Evolutionary conservation across 2,797 vertebrate genomes (phyloP).

Genomic region (Acipenser oxyrinchus): DNA sequence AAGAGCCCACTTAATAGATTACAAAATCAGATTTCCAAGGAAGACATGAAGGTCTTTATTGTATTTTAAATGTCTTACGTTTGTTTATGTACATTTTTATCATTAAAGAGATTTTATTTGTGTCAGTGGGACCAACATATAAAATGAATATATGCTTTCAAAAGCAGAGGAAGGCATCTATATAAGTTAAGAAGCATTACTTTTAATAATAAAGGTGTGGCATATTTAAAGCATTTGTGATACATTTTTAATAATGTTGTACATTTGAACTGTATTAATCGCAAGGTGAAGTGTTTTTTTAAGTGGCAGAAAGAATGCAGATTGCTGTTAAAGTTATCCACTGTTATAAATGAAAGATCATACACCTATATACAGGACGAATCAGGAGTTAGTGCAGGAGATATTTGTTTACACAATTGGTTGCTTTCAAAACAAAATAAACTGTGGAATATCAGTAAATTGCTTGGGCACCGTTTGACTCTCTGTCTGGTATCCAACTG

Average conservation of each 20-base stretch:
- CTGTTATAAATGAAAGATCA: no score
- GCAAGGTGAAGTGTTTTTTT: neutral
- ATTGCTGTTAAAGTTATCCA: no score
- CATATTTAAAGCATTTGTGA: constrained; percentile 41
- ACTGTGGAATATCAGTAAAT: no score
- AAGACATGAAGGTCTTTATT: constrained; percentile 39
- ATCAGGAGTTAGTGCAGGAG: no score
- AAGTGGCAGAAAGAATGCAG: no score
- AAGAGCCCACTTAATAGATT: no score
- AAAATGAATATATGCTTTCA: constrained; percentile 25
- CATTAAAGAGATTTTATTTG: constrained; percentile 21
- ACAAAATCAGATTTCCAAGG: constrained; percentile 39
- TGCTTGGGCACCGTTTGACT: no score
- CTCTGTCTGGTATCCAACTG: no score
- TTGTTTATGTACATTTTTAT: constrained; percentile 43
- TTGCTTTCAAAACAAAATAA: no score
- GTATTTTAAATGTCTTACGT: constrained; percentile 38
- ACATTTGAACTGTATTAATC: constrained; percentile 29
- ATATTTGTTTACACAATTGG: no score
- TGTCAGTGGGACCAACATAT: constrained; percentile 30
- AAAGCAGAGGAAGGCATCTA: constrained; percentile 33
- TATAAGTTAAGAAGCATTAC: constrained; percentile 47
- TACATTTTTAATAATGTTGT: constrained; percentile 46
- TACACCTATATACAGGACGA: no score
- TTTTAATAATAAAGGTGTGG: constrained; percentile 52